These are phyloP conservation scores for Acanthis flammea DNA, from an alignment of 2,797 vertebrate species.

Conservation along the genomic window DNA sequence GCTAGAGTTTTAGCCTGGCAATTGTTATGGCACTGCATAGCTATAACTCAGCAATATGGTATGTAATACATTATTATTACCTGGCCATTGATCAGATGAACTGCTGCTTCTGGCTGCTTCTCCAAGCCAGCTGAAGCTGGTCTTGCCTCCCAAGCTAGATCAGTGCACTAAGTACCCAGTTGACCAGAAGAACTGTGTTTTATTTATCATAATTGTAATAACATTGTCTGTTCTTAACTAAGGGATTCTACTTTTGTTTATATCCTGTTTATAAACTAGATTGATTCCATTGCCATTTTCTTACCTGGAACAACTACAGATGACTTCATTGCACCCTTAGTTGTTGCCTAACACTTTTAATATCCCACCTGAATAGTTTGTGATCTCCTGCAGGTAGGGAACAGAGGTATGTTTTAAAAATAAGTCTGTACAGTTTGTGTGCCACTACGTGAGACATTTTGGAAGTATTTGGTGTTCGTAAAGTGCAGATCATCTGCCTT, in stretches of 20 bases:
- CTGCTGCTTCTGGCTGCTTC: neutral
- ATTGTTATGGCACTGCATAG: neutral
- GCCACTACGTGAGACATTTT: neutral
- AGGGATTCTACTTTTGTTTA: neutral
- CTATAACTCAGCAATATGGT: slow-evolving; percentile 32
- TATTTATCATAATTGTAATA: neutral
- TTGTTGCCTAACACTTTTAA: neutral
- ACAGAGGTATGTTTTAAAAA: neutral
- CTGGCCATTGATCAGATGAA: slow-evolving; percentile 45
- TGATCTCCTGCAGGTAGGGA: neutral
- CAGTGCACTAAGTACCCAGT: neutral
- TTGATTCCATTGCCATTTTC: neutral
- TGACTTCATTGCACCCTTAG: neutral
- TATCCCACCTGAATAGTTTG: neutral
- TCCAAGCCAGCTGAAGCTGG: neutral
- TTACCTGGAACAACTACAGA: neutral
- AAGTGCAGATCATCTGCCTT: neutral
- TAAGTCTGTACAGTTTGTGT: neutral
- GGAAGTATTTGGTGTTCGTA: neutral
- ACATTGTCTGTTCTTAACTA: neutral
- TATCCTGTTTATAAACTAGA: neutral
- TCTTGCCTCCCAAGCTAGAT: neutral
- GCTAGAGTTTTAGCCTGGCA: slow-evolving; percentile 1
- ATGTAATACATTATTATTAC: slow-evolving; percentile 25
- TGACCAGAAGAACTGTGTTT: neutral